Percentiles rank a stretch among this genome's conserved stretches.
Conservation (phyloP, 2,113 vertebrate species). For the Embiotoca jacksoni region DNA sequence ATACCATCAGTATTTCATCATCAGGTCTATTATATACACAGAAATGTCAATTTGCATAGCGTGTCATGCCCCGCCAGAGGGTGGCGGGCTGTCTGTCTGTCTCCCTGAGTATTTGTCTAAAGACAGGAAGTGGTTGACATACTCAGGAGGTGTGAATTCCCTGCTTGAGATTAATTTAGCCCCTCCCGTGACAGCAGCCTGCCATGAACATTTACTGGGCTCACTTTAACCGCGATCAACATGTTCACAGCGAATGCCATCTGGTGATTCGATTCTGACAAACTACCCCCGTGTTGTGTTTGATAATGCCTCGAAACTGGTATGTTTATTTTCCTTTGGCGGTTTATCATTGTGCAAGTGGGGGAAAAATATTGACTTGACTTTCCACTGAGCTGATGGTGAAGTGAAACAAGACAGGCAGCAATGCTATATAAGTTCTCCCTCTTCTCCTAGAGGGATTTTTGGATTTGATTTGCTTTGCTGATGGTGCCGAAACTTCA, state of each 20-base stretch:
- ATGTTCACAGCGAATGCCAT: constrained; percentile 49
- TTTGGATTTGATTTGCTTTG: constrained; percentile 28
- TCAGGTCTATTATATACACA: constrained; percentile 56
- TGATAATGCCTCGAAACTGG: constrained; percentile 36
- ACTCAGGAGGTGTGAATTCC: constrained; percentile 76
- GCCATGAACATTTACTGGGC: constrained; percentile 48
- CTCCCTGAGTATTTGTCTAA: constrained; percentile 64
- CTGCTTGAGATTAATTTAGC: constrained; percentile 65
- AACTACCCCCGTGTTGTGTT: constrained; percentile 53
- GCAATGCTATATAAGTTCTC: constrained; percentile 21
- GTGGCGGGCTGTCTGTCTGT: constrained; percentile 51
- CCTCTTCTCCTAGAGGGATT: constrained; percentile 8
- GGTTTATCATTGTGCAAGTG: constrained; percentile 22
- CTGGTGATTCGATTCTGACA: constrained; percentile 59
- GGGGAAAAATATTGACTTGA: constrained; percentile 34
- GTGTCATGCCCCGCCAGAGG: constrained; percentile 63
- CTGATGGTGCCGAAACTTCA: constrained; percentile 43
- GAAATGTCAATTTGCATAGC: constrained; percentile 74
- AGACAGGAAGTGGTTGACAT: constrained; percentile 70
- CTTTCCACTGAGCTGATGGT: constrained; percentile 16
- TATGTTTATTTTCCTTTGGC: constrained; percentile 45
- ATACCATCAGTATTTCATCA: constrained; percentile 68
- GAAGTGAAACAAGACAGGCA: constrained; percentile 27
- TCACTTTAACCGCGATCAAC: constrained; percentile 66
- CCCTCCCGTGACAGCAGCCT: constrained; percentile 51